phyloP scores from a whole-genome alignment of 1,140 invertebrate species.

The Leguminivora glycinivorella region DNA sequence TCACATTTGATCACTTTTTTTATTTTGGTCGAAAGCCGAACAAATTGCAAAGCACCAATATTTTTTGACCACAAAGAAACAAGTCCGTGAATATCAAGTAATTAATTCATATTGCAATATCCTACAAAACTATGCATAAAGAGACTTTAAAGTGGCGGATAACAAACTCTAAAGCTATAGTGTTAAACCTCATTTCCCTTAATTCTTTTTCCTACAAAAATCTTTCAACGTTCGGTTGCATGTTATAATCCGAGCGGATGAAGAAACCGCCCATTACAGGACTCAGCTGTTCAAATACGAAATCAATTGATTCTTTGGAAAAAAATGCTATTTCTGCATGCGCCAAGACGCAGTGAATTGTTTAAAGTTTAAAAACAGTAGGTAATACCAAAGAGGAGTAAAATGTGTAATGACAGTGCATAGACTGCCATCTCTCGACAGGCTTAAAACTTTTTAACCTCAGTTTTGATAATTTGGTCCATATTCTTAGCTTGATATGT shows the following conservation, averaged over 20 bases:
- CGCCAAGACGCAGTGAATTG: background rate
- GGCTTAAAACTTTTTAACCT: no score
- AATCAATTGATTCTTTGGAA: conserved; percentile 9
- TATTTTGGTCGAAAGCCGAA: no score
- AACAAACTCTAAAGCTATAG: background rate
- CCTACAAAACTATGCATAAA: background rate
- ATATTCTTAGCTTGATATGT: no score
- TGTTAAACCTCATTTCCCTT: background rate
- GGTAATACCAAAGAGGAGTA: no score
- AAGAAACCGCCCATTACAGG: conserved; percentile 2
- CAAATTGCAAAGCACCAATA: no score
- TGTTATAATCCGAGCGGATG: background rate
- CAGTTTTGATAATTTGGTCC: no score
- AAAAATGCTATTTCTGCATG: conserved; percentile 7
- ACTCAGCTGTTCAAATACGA: conserved; percentile 10
- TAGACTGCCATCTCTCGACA: no score
- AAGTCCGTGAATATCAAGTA: no score
- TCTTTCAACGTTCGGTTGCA: background rate
- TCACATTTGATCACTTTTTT: no score
- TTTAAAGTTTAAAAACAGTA: background rate
- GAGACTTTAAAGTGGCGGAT: background rate
- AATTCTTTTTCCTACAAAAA: background rate
- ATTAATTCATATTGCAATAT: no score
- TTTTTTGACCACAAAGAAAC: no score
- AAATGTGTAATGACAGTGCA: no score